phyloP scores from a whole-genome alignment of 2,888 invertebrate species.

The Chloromyia formosa region DNA sequence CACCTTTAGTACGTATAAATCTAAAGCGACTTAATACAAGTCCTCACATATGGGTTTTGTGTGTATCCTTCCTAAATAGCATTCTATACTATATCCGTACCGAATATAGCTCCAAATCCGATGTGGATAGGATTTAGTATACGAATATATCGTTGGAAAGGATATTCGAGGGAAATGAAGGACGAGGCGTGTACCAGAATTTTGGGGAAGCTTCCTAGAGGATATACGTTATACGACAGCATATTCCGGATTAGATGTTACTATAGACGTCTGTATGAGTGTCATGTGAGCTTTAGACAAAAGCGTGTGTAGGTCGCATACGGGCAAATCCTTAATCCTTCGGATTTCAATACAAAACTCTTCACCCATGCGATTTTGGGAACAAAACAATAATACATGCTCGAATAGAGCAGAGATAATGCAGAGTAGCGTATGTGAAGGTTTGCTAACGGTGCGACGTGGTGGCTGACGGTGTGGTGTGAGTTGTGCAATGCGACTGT shows the following conservation, averaged over 20 bases:
- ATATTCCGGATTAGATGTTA: constrained; percentile 48
- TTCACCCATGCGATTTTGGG: constrained; percentile 51
- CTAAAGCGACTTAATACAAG: constrained; percentile 48
- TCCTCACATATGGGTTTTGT: constrained; percentile 47
- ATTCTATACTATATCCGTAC: constrained; percentile 36
- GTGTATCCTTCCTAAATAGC: constrained; percentile 42
- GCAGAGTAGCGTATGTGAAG: constrained; percentile 16
- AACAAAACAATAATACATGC: constrained; percentile 50
- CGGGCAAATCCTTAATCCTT: constrained; percentile 63
- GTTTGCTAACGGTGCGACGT: neutral
- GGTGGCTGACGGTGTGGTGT: neutral
- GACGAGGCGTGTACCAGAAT: too few relatives aligned
- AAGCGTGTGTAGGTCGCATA: constrained; percentile 57
- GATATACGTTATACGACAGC: constrained; percentile 20
- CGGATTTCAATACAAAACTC: constrained; percentile 61
- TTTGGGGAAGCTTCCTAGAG: constrained; percentile 22
- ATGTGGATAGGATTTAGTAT: constrained; percentile 32
- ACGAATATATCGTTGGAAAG: constrained; percentile 13
- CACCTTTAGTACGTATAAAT: constrained; percentile 43
- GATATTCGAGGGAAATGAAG: constrained; percentile 1
- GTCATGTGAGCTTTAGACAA: constrained; percentile 48
- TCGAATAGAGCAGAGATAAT: constrained; percentile 47
- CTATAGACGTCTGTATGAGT: constrained; percentile 47
- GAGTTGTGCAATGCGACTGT: too few relatives aligned
- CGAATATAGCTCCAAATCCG: constrained; percentile 31